Percentiles rank a stretch among this genome's conserved stretches.
phyloP scores from a whole-genome alignment of 2,888 invertebrate genomes.

The Dastarcus helophoroides region DNA sequence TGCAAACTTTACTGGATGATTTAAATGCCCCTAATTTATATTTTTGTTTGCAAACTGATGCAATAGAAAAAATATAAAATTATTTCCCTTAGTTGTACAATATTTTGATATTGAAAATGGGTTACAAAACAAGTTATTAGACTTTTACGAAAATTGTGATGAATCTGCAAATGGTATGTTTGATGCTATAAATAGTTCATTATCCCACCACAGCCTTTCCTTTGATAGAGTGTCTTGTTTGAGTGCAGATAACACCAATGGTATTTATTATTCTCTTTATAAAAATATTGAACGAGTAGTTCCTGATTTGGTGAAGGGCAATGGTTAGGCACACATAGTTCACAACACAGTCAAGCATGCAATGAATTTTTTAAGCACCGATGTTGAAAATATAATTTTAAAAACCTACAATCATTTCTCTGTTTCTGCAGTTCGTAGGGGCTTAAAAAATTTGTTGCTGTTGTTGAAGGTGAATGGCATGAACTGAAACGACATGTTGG shows the following conservation, averaged over 20 bases:
- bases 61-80: slow-evolving; percentile 17
- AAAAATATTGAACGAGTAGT: slow-evolving; percentile 14
- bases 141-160: slow-evolving; percentile 14
- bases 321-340: slow-evolving; percentile 19
- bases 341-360: slow-evolving; percentile 16
- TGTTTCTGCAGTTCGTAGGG: slow-evolving; percentile 14
- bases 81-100: slow-evolving; percentile 13
- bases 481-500: no score
- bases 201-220: slow-evolving; percentile 16
- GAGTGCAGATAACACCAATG: slow-evolving; percentile 26
- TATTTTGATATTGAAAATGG: slow-evolving; percentile 15
- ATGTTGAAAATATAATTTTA: slow-evolving; percentile 17
- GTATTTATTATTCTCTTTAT: slow-evolving; percentile 13
- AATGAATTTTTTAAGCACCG: slow-evolving; percentile 12
- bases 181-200: slow-evolving; percentile 14
- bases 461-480: no score
- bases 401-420: slow-evolving; percentile 15
- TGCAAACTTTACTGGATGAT: slow-evolving; percentile 9
- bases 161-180: slow-evolving; percentile 17
- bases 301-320: slow-evolving; percentile 15
- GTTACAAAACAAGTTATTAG: slow-evolving; percentile 13
- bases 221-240: slow-evolving; percentile 20
- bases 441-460: slow-evolving; percentile 14
- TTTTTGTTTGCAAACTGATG: slow-evolving; percentile 13
- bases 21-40: slow-evolving; percentile 7